Evolutionary conservation across 2,888 invertebrate species (phyloP), one percentile per base, ranked within the genome.

Genomic region (Agonopterix alstromeriana): DNA sequence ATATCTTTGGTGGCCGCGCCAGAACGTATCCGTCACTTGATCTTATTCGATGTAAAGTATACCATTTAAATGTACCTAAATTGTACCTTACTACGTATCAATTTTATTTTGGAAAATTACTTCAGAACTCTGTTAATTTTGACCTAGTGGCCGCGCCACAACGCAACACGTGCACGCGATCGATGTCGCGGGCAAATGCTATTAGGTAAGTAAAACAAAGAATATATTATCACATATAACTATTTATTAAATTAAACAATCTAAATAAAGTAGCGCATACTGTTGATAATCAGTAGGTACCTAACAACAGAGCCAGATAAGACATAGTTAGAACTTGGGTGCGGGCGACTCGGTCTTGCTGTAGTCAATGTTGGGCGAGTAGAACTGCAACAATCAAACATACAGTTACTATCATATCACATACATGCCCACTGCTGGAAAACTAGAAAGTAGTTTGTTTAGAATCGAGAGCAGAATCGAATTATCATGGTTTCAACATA

Each of bases 331-430:
- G 49, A 49, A 53, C 75, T 93, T 92, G 53, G 94, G 94, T 44
- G 93, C 93, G 11, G 90, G 92, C 42, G 89, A 91, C 63, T 92
- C 91, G 46, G 90, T 76, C 75, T 93, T 93, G 17, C 89, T 82
- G 74, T 93, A 93, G 75, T 94, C 93, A 53, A 91, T 77, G 63
- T 77, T 90, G n/a, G 94, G 93, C 0, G 93, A 93, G 70, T 93
- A 94, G 76, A 95, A 94, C 94, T 95, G 91, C 48, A 42, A 42
- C 12, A 42, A 17, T 9, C 3, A 36, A 2, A 9, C 8, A 10
- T 35, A 10, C 27, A 5, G 46, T 38, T 38, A 38, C n/a, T 38
- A 9, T 38, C 38, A 3, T n/a, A n/a, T 38, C 38, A n/a, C 7
- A 27, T 27, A 27, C 7, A 5, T 27, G 27, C 7, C 27, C 27